Base-by-base conservation (phyloP, 2,797 vertebrate species). In the Loriculus beryllinus region DNA sequence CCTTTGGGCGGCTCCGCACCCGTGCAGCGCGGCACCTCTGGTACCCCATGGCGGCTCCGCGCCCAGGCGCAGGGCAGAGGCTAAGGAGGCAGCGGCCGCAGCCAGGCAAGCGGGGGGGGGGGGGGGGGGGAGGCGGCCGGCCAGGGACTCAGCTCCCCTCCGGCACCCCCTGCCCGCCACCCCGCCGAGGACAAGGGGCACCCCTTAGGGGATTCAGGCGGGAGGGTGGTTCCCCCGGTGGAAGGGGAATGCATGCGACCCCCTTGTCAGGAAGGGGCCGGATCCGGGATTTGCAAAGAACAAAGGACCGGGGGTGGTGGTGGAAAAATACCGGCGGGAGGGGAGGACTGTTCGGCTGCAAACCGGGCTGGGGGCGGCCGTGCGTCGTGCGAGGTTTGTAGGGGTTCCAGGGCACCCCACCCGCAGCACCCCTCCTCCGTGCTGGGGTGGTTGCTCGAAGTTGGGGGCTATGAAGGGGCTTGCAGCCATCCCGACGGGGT, bases 321-420 rank as follows among this genome's bases (percentile, higher is more conserved):
- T 90, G 90, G 92, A 92, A 93, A 95, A 96, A 56, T 70, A 94
- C 92, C 15, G 35, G 62, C 67, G 31, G 83, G 62, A 82, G 37
- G 20, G 75, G 43, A 60, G 71, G 29, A 45, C 20, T 29, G 21
- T 42, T 75, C 20, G 79, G 52, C 40, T 71, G 71, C 45, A 64
- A 52, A 68, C 29, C 2, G 70, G 85, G 67, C 82, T 72, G 59
- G 69, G 86, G 86, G 80, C 22, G 67, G 75, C 19, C 14, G 62
- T 86, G 62, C 14, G 29, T 67, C 20, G 31, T 63, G 60, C 31
- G 14, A 75, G 54, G 65, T 51, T 29, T 62, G 65, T 39, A 64
- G 57, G 47, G 59, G 48, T 76, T 21, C 64, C 57, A 12, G 72
- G 63, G 52, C 59, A 56, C 31, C 4, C 14, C 28, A 31, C 67